phyloP scores from a whole-genome alignment of 2,888 invertebrate genomes.

The Corythucha ciliata region DNA sequence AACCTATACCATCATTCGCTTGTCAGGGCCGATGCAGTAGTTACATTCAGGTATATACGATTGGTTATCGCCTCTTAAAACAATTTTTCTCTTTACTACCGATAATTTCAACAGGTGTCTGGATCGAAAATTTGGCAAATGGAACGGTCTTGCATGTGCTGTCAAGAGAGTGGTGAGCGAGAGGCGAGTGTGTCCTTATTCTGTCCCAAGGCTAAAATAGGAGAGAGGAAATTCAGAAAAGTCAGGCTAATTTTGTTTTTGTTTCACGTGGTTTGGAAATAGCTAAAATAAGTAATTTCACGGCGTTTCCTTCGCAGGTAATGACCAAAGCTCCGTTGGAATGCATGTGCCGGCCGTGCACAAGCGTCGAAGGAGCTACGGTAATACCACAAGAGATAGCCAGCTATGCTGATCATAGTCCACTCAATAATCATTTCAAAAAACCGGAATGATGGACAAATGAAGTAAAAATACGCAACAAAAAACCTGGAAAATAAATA shows the following conservation, averaged over 20 bases:
- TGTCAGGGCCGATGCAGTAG: slow-evolving; percentile 85
- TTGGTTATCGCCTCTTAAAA: background rate
- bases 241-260: slow-evolving; percentile 43
- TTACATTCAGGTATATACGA: slow-evolving; percentile 66
- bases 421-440: slow-evolving; percentile 68
- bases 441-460: slow-evolving; percentile 47
- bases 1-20: slow-evolving; percentile 87
- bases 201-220: slow-evolving; percentile 80
- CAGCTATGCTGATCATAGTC: slow-evolving; percentile 72
- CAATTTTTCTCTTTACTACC: background rate
- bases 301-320: slow-evolving; percentile 50
- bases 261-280: background rate
- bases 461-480: slow-evolving; percentile 12
- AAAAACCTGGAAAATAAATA: background rate
- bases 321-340: slow-evolving; percentile 86
- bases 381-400: slow-evolving; percentile 85
- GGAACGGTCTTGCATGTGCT: slow-evolving; percentile 91
- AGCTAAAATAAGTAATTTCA: background rate
- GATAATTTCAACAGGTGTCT: slow-evolving; percentile 59
- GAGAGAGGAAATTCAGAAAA: slow-evolving; percentile 76
- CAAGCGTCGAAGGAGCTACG: slow-evolving; percentile 75
- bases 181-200: slow-evolving; percentile 80
- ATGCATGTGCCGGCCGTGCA: slow-evolving; percentile 91
- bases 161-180: slow-evolving; percentile 85
- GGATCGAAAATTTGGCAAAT: slow-evolving; percentile 95